Percentiles rank a stretch among this genome's conserved stretches.
Evolutionary conservation across 92 coral and sea anemone genomes (phyloP).

Genomic region (Parazoanthus atlanticus): DNA sequence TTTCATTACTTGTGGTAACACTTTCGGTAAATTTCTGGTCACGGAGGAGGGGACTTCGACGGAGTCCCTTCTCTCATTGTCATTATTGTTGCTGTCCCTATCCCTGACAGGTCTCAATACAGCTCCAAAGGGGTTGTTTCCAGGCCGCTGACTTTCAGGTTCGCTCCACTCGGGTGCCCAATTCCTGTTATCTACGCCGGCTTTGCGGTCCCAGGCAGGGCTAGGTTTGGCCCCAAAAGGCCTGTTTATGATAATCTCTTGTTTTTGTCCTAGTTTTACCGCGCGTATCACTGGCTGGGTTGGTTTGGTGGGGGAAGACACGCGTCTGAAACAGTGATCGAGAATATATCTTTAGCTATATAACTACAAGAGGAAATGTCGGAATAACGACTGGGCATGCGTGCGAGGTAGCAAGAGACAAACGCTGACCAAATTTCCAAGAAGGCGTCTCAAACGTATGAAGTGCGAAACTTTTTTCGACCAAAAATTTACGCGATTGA

Average conservation of each 20-base stretch:
- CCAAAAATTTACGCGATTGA: too few relatives aligned
- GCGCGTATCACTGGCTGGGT: neutral
- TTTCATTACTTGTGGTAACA: neutral
- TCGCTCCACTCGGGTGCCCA: neutral
- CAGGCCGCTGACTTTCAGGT: neutral
- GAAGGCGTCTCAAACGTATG: too few relatives aligned
- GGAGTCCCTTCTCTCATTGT: neutral
- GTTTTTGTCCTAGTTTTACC: neutral
- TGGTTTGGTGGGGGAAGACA: neutral
- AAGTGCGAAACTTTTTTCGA: too few relatives aligned
- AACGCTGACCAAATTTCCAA: too few relatives aligned
- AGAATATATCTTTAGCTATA: neutral
- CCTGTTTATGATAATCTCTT: neutral
- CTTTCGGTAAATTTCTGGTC: neutral
- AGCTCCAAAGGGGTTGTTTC: slow-evolving; percentile 18
- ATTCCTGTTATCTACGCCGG: neutral
- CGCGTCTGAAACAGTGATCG: neutral
- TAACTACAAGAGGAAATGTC: neutral
- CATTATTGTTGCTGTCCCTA: neutral
- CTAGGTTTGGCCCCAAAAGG: neutral
- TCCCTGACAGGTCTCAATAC: slow-evolving; percentile 22
- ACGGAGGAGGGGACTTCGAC: neutral
- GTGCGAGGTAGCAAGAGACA: too few relatives aligned
- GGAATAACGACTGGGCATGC: too few relatives aligned
- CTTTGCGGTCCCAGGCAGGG: slow-evolving; percentile 10